A percentile compares a stretch with the other conserved stretches of the same genome.
phyloP scores from a whole-genome alignment of 2,113 vertebrate species.

The Lepidiolamprologus cunningtoni region DNA sequence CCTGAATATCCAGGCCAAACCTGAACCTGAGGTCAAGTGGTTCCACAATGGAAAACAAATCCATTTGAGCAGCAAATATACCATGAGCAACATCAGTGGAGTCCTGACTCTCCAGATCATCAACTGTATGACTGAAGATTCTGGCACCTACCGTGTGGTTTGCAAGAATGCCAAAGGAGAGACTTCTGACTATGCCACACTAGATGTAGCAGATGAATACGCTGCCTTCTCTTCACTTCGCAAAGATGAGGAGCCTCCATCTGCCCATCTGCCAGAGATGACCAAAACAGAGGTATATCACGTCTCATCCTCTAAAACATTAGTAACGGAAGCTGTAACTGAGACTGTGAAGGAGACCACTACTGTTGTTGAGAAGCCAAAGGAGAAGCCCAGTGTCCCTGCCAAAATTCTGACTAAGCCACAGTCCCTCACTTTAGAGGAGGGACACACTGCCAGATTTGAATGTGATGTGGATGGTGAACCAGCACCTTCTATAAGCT shows the following conservation, averaged over 20 bases:
- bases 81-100: conserved; percentile 83
- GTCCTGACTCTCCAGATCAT: conserved; percentile 89
- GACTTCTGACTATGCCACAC: conserved; percentile 89
- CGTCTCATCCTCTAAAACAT: conserved; percentile 79
- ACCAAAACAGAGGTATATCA: conserved; percentile 86
- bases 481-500: conserved; percentile 84
- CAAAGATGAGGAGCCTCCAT: conserved; percentile 85
- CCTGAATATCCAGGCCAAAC: conserved; percentile 90
- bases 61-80: conserved; percentile 80
- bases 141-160: conserved; percentile 89
- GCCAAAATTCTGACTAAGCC: conserved; percentile 87
- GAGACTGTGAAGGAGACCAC: conserved; percentile 32
- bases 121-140: conserved; percentile 84
- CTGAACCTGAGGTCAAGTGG: conserved; percentile 87
- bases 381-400: conserved; percentile 71
- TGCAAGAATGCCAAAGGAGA: conserved; percentile 91
- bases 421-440: conserved; percentile 81
- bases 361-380: conserved; percentile 63
- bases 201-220: conserved; percentile 87
- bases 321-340: conserved; percentile 43
- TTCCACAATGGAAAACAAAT: conserved; percentile 89
- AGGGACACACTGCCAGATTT: conserved; percentile 85
- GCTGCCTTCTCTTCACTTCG: conserved; percentile 78
- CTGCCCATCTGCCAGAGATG: conserved; percentile 78
- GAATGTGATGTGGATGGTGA: conserved; percentile 89